Evolutionary conservation across 2,888 invertebrate genomes (phyloP), one percentile per base, ranked within the genome.

Genomic region (Agriopis marginaria): DNA sequence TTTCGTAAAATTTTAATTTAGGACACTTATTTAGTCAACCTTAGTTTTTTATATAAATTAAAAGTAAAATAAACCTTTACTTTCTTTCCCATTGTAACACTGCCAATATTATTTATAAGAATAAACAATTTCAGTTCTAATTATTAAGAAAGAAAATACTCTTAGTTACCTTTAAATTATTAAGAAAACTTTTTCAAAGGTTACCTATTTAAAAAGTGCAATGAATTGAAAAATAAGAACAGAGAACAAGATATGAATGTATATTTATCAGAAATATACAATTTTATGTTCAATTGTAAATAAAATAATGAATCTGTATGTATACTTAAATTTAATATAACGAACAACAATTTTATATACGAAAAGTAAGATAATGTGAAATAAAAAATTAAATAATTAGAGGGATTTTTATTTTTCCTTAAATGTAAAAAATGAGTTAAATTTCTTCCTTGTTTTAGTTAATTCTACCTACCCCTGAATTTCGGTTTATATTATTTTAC

Each of bases 151-250:
- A 67, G 75, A 77, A 32, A 73, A 86, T 86, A 85, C 82, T 86
- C 80, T 86, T 79, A 87, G 90, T 91, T 90, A 90, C 89, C 89
- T 89, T 76, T 76, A 70, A 77, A 73, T 79, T 76, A 77, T 79
- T 76, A 77, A 65, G 58, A 70, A 44, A 45, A 42, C 47, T 80
- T 83, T 86, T 86, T 85, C 84, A 87, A 87, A 85, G 86, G 87
- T 89, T 88, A 86, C 86, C 69, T 70, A 81, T 72, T 67, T 70
- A 65, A 70, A 69, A 75, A 78, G 76, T 79, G 76, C 71, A 76
- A 72, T 72, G 7, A 60, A 63, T 72, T 72, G 74, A 75, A 74
- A 63, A 71, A 78, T 79, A 62, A 75, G 66, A 12, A 42, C 47
- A 45, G 8, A 47, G 63, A 64, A 54, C 44, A 51, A 58, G 11